Conservation (phyloP, 1,140 invertebrate genomes). For the Paralvinella palmiformis region DNA sequence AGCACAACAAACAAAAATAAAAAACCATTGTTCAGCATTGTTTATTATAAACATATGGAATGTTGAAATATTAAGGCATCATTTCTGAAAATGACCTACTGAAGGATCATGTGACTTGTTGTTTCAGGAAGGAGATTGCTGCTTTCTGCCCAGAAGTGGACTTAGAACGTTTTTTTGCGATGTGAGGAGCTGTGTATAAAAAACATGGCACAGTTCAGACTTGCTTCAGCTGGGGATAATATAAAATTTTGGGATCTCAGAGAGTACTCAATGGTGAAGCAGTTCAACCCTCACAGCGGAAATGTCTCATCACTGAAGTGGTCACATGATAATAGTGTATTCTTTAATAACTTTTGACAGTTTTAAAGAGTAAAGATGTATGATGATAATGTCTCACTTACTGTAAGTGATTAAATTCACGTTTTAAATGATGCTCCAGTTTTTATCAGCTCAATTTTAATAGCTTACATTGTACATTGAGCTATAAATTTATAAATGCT, state of each 20-base stretch:
- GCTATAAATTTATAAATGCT: too few relatives aligned
- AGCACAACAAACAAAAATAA: too few relatives aligned
- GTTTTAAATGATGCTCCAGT: neutral
- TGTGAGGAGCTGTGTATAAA: neutral
- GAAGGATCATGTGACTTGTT: too few relatives aligned
- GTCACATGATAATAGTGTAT: constrained; percentile 39
- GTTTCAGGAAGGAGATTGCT: too few relatives aligned
- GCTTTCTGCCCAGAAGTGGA: too few relatives aligned
- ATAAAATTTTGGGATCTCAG: constrained; percentile 41
- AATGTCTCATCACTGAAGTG: constrained; percentile 36
- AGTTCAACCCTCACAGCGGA: constrained; percentile 38
- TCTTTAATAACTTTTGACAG: constrained; percentile 25
- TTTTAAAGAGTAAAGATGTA: neutral
- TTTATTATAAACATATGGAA: too few relatives aligned
- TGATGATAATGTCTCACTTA: neutral
- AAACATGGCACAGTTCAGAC: constrained; percentile 13
- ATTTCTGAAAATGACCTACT: too few relatives aligned
- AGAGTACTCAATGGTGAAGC: constrained; percentile 29
- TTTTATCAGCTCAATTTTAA: too few relatives aligned
- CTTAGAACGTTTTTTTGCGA: too few relatives aligned
- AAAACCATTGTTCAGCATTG: too few relatives aligned
- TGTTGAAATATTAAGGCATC: too few relatives aligned
- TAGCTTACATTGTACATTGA: too few relatives aligned
- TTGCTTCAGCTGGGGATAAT: constrained; percentile 43
- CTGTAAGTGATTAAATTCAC: neutral